Conservation (phyloP, 2,113 vertebrate species). For the Dolichotis patagonum region DNA sequence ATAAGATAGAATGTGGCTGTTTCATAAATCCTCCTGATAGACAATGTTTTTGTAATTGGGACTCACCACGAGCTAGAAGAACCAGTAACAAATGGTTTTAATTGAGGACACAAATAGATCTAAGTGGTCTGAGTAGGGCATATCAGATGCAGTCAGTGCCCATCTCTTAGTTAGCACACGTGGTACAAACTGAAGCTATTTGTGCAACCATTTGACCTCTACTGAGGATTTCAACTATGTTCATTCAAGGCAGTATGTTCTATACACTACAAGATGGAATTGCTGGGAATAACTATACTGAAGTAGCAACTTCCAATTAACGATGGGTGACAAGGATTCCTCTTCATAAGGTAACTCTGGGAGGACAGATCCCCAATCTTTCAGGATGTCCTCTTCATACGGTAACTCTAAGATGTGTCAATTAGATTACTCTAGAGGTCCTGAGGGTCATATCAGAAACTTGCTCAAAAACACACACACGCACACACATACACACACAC, state of each 20-base stretch:
- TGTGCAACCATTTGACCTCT: neutral
- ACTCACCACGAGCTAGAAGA: neutral
- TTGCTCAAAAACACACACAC: accelerated
- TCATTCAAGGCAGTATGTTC: neutral
- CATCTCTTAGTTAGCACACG: neutral
- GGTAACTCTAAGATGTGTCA: neutral
- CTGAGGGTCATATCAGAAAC: neutral
- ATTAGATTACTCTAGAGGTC: neutral
- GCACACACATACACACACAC: accelerated
- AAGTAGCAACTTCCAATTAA: neutral
- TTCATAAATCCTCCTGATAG: neutral
- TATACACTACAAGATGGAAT: neutral
- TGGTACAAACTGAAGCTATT: neutral
- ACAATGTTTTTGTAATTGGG: neutral
- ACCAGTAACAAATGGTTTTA: neutral
- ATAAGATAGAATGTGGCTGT: neutral
- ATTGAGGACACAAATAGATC: neutral
- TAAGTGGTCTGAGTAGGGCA: neutral
- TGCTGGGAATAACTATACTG: neutral
- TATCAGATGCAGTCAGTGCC: neutral
- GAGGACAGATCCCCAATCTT: too few relatives aligned
- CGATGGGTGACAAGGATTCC: neutral
- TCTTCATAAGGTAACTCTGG: neutral
- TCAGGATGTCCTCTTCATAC: neutral
- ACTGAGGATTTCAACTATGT: neutral